Conservation (phyloP, 2,797 vertebrate genomes). For the Bradypodion ventrale region DNA sequence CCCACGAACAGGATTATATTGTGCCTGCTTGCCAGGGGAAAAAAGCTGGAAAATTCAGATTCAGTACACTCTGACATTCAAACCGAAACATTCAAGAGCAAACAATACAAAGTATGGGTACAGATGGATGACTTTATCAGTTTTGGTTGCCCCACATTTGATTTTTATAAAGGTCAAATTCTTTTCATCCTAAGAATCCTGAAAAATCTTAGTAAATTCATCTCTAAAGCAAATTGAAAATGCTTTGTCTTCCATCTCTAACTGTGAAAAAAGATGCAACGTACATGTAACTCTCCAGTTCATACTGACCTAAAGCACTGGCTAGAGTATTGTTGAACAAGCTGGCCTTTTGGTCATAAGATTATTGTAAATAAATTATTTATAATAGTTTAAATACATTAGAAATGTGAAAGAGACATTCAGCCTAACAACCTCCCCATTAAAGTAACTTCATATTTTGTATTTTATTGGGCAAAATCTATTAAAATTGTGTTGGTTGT, state of each 20-base stretch:
- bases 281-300: neutral
- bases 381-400: neutral
- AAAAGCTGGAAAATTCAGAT: neutral
- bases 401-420: neutral
- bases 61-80: neutral
- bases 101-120: neutral
- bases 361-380: neutral
- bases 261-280: neutral
- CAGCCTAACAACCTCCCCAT: neutral
- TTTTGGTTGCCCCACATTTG: neutral
- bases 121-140: neutral
- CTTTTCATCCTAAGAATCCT: neutral
- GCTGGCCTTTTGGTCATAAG: too few species aligned
- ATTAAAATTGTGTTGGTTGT: conserved; percentile 53
- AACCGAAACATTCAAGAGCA: neutral
- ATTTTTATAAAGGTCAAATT: neutral
- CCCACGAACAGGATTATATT: neutral
- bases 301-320: neutral
- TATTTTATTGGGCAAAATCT: conserved; percentile 67
- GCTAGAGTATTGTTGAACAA: too few species aligned
- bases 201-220: neutral
- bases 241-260: neutral
- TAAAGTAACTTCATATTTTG: conserved; percentile 58
- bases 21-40: neutral
- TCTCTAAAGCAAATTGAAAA: neutral